Evolutionary conservation across 2,113 vertebrate genomes (phyloP).

Genomic region (Melospiza georgiana): DNA sequence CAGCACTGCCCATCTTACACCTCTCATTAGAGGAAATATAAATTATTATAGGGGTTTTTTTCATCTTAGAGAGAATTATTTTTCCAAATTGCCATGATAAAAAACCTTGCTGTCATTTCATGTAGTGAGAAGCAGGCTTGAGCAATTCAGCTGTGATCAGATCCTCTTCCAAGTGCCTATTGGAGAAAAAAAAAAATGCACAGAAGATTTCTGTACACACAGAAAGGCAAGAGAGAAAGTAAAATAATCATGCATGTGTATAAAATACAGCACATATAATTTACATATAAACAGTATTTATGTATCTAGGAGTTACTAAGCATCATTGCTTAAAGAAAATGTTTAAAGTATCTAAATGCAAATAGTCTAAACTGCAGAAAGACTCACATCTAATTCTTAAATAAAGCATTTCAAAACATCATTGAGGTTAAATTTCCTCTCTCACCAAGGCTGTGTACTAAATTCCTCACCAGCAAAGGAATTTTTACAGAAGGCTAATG

Average conservation of each 20-base stretch:
- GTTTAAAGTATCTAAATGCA: neutral
- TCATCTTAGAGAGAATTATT: neutral
- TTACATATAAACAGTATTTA: neutral
- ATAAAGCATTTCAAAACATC: slow-evolving; percentile 52
- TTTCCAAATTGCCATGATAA: neutral
- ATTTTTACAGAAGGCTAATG: slow-evolving; percentile 76
- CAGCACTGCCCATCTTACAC: neutral
- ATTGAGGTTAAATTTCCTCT: slow-evolving; percentile 58
- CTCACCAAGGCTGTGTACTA: slow-evolving; percentile 62
- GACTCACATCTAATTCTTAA: slow-evolving; percentile 54
- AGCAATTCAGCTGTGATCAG: neutral
- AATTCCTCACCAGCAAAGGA: slow-evolving; percentile 71
- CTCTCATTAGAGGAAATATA: neutral
- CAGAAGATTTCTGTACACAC: neutral
- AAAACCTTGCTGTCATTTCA: neutral
- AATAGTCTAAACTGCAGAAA: slow-evolving; percentile 40
- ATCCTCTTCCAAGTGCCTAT: neutral
- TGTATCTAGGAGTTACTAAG: neutral
- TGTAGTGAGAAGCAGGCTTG: neutral
- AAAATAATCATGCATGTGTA: neutral
- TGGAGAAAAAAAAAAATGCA: neutral
- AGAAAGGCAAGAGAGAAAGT: neutral
- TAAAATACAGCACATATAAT: neutral
- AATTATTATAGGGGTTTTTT: fast-evolving
- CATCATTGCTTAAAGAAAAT: neutral